Percentiles rank a stretch among this genome's conserved stretches.
Evolutionary conservation across 2,888 invertebrate genomes (phyloP).

Genomic region (Celastrina argiolus): DNA sequence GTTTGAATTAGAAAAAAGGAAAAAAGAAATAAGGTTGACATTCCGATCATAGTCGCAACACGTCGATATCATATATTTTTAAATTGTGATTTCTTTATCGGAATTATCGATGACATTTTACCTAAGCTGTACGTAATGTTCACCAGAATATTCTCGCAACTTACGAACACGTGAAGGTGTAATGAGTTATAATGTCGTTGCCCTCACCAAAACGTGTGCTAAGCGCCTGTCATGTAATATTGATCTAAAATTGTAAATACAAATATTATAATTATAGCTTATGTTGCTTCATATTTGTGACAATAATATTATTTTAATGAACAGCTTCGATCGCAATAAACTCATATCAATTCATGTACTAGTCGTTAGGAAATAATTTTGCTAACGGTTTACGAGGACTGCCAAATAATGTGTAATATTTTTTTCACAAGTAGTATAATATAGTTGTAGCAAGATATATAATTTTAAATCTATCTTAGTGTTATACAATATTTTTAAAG

Average conservation of each 20-base stretch:
- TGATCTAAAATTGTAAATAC: not conserved
- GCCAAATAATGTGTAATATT: conserved; percentile 13
- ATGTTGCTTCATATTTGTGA: conserved; percentile 16
- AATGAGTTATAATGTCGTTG: not conserved
- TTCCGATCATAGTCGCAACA: too few species aligned
- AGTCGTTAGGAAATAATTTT: not conserved
- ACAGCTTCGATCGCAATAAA: conserved; percentile 19
- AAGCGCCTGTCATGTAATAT: not conserved
- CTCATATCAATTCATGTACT: conserved; percentile 20
- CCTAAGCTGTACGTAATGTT: not conserved
- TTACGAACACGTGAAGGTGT: not conserved
- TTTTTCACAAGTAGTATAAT: not conserved
- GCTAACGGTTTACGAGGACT: conserved; percentile 1
- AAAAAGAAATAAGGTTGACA: too few species aligned
- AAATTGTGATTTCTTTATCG: too few species aligned
- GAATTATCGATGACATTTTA: too few species aligned
- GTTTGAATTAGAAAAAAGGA: too few species aligned
- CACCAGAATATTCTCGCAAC: not conserved
- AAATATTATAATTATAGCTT: conserved; percentile 6
- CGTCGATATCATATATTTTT: too few species aligned
- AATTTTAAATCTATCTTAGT: not conserved
- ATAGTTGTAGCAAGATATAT: not conserved
- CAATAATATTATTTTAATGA: conserved; percentile 13
- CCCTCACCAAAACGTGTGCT: not conserved
- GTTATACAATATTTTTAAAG: not conserved